Evolutionary conservation across 2,888 invertebrate species (phyloP), one percentile per base, ranked within the genome.

Genomic region (Corbicula japonica): DNA sequence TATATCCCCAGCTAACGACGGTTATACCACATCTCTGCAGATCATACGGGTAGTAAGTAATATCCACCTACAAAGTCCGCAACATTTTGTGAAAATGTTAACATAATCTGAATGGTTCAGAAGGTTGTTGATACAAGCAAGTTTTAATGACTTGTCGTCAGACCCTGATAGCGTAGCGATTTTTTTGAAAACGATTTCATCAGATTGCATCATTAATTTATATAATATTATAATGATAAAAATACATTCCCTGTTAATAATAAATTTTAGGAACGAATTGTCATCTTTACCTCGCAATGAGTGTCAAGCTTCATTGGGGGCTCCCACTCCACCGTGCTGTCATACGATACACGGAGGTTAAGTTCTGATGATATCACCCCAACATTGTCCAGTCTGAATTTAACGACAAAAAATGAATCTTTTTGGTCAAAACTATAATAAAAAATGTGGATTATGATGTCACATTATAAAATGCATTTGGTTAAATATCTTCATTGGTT

Each of bases 1-100:
- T 74, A 41, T 81, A 85, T 10, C 79, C 83, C 84, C 75, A 85
- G 58, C 74, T 83, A 18, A 62, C 74, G 15, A 66, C 54, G 8
- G 58, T 44, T 10, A 79, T 56, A 21, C 46, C 30, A 46, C 79
- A 79, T 52, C 71, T 74, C 65, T 79, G 79, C 26, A 44, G 63
- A 35, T 79, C 79, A 21, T 79, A 79, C 1, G 79, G 79, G 35
- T 79, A 79, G 50, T 74, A 79, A 0, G 79, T 74, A 15, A 79
- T 74, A n/a, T 78, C 78, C 12, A 73, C 75, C 74, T 78, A 41
- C 8, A 79, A 65, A 48, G 6, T n/a, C 6, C 18, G 10, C 8
- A 38, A 15, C n/a, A 15, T 12, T 38, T 38, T 38, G 41, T 38
- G 8, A 8, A 38, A 8, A 38, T 38, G 41, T 12, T 18, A 12